Base-by-base conservation (phyloP, 2,888 invertebrate genomes). In the Thecocarcelia acutangulata region DNA sequence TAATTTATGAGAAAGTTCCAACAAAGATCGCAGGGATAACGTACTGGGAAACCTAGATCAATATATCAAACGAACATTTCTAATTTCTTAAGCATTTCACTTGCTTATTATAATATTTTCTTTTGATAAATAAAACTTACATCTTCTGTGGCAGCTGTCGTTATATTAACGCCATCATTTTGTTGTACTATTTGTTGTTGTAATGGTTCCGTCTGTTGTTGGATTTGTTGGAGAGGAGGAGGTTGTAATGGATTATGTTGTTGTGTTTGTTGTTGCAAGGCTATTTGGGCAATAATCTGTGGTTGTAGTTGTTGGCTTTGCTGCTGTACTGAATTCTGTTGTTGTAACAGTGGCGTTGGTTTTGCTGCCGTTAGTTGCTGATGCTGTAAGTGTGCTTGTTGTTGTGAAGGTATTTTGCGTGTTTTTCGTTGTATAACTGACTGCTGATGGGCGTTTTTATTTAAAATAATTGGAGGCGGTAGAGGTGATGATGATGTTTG, bases 241-340 rank as follows among this genome's bases (percentile, higher is more conserved):
- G 42, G 74, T 42, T 69, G 79, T 50, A 77, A 40, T 28, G 46
- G 8, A 48, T 69, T 72, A 61, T 78, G 76, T 4, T 66, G 68
- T 17, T 37, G 59, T 56, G 50, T 69, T 40, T 66, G 80, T 11
- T 58, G 54, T 17, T 58, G 61, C n/a, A 54, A 19, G 58, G 76
- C 24, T 61, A 70, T 84, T 86, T 73, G 85, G 81, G 80, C 78
- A 58, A 80, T 61, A 12, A 48, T 48, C 50, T 83, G 82, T 28
- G 82, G 74, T 21, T 74, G 70, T 13, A 68, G 46, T 52, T 72
- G 74, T 40, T 56, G 72, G 8, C 78, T 78, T 21, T 81, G 80
- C 28, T 80, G 75, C 48, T 74, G 66, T 24, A 52, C 8, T 13
- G 77, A 56, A 12, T 33, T 37, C 52, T 70, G 75, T 21, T 69